These are phyloP conservation scores for Cryptomyrus ogoouensis DNA, from an alignment of 2,113 vertebrate genomes.

Conservation along the genomic window DNA sequence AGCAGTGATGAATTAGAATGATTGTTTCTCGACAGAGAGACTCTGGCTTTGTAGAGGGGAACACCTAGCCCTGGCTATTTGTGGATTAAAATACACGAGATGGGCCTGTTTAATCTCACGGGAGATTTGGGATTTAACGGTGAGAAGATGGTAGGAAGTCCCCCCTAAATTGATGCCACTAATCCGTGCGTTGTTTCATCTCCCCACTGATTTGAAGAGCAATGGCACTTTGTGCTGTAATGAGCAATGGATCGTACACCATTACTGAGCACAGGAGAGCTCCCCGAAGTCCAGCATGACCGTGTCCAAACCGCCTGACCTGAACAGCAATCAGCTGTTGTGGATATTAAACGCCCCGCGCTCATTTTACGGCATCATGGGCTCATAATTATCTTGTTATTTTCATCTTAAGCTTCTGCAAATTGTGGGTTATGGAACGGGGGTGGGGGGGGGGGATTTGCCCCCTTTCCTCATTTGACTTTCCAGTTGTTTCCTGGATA, in stretches of 20 bases:
- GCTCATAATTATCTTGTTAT: neutral
- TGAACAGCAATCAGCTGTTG: neutral
- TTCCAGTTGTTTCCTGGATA: neutral
- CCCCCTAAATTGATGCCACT: constrained; percentile 49
- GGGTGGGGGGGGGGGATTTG: neutral
- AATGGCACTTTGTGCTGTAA: constrained; percentile 15
- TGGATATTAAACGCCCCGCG: neutral
- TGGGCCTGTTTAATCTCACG: constrained; percentile 39
- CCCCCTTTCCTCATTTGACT: neutral
- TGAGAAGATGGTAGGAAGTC: constrained; percentile 45
- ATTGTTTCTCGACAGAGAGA: neutral
- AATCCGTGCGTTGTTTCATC: constrained; percentile 49
- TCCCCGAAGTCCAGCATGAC: constrained; percentile 1
- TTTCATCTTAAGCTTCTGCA: neutral
- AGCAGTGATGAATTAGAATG: neutral
- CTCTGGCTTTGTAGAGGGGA: neutral
- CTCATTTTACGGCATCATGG: neutral
- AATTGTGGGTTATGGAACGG: neutral
- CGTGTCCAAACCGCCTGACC: neutral
- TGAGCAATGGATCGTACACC: constrained; percentile 15
- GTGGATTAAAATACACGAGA: constrained; percentile 43
- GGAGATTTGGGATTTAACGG: constrained; percentile 51
- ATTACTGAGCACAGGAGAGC: constrained; percentile 18
- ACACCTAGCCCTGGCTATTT: constrained; percentile 35
- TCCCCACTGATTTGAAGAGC: constrained; percentile 25